phyloP scores from a whole-genome alignment of 1,140 invertebrate species.

The Monomorium pharaonis region DNA sequence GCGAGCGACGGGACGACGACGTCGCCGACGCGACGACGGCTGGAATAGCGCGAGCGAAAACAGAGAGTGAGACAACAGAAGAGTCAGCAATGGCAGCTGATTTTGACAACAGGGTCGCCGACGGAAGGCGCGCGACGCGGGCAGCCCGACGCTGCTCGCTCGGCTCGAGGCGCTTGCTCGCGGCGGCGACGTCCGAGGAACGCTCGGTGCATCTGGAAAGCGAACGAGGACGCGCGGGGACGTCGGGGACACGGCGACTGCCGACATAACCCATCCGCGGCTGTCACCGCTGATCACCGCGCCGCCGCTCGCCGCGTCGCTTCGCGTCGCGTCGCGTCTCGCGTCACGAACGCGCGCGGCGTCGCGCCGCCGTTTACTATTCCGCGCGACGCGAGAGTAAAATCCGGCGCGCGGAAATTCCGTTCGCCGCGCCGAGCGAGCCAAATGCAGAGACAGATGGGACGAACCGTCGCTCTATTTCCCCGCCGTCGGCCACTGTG shows the following conservation, averaged over 20 bases:
- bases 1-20: background rate
- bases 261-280: constrained; percentile 79
- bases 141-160: background rate
- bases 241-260: background rate
- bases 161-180: background rate
- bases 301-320: background rate
- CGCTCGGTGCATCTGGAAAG: background rate
- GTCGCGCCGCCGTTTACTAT: background rate
- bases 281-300: too few relatives aligned
- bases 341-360: constrained; percentile 52
- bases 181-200: background rate
- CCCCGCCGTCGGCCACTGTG: background rate
- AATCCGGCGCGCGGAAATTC: constrained; percentile 23
- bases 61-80: constrained; percentile 9
- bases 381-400: too few relatives aligned
- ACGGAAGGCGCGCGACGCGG: constrained; percentile 47
- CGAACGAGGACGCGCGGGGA: constrained; percentile 45
- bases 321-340: constrained; percentile 62
- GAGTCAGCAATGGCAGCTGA: constrained; percentile 83
- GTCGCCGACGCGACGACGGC: constrained; percentile 23
- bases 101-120: constrained; percentile 84
- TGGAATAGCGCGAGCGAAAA: constrained; percentile 14
- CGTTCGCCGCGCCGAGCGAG: background rate
- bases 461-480: constrained; percentile 3
- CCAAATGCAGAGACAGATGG: background rate